A percentile compares a stretch with the other conserved stretches of the same genome.
Evolutionary conservation across 2,888 invertebrate genomes (phyloP).

Genomic region (Trissolcus japonicus): DNA sequence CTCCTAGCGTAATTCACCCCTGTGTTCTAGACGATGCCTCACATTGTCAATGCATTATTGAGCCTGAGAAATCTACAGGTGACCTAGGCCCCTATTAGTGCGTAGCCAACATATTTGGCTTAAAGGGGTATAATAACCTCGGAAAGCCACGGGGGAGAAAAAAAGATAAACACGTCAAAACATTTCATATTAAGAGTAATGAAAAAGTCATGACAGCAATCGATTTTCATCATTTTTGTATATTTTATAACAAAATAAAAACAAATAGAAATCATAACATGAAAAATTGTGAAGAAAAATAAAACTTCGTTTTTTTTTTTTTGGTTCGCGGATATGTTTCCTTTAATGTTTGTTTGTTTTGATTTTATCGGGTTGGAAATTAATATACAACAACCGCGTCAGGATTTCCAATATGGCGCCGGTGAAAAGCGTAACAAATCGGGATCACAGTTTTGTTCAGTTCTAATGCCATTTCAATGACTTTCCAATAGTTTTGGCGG

Average conservation of each 20-base stretch:
- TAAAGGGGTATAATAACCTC: constrained; percentile 41
- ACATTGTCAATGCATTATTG: constrained; percentile 72
- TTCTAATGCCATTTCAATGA: constrained; percentile 74
- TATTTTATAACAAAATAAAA: constrained; percentile 8
- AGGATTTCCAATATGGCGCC: constrained; percentile 8
- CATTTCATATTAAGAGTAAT: constrained; percentile 34
- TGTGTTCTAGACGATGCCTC: constrained; percentile 62
- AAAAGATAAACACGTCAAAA: constrained; percentile 55
- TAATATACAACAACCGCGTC: constrained; percentile 12
- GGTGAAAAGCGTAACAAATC: constrained; percentile 48
- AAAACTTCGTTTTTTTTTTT: neutral
- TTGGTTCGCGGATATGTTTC: neutral
- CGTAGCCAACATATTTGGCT: constrained; percentile 51
- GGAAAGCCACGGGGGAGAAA: constrained; percentile 27
- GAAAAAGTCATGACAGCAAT: neutral
- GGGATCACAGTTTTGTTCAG: constrained; percentile 19
- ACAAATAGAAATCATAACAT: neutral
- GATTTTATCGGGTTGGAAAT: neutral
- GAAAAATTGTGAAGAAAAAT: neutral
- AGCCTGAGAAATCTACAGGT: constrained; percentile 75
- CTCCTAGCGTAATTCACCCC: constrained; percentile 61
- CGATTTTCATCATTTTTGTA: neutral
- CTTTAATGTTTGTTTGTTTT: neutral
- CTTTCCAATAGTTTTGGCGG: constrained; percentile 72
- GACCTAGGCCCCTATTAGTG: constrained; percentile 67